Conservation (phyloP, 2,797 vertebrate species). For the Gymnothorax javanicus region DNA sequence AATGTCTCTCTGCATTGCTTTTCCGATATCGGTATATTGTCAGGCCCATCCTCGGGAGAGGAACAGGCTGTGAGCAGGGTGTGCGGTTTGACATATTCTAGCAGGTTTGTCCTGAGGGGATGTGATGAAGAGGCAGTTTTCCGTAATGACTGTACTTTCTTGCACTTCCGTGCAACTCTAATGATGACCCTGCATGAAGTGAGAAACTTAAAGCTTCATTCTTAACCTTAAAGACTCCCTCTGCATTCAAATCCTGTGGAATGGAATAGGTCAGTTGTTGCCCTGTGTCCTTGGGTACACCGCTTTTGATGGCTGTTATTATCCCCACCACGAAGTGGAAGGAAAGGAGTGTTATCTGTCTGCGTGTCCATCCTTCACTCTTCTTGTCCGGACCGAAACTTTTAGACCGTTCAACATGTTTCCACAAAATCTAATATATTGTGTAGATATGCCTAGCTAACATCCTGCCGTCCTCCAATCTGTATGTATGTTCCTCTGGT, state of each 20-base stretch:
- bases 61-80: not conserved
- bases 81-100: not conserved
- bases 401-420: too few relatives aligned
- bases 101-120: not conserved
- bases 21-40: conserved; percentile 44
- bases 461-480: too few relatives aligned
- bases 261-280: too few relatives aligned
- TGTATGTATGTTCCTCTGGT: too few relatives aligned
- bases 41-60: not conserved
- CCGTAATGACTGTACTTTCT: not conserved
- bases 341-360: not conserved
- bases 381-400: not conserved
- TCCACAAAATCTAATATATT: too few relatives aligned
- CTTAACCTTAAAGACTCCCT: not conserved
- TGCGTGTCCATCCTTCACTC: not conserved
- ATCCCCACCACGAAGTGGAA: not conserved
- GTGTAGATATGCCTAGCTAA: too few relatives aligned
- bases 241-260: not conserved
- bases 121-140: not conserved
- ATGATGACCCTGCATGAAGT: not conserved
- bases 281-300: too few relatives aligned
- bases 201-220: not conserved
- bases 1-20: conserved; percentile 67
- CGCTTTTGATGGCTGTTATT: too few relatives aligned
- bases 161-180: not conserved